These are phyloP conservation scores for Hipparchia semele DNA, from an alignment of 2,888 invertebrate genomes.

Conservation along the genomic window DNA sequence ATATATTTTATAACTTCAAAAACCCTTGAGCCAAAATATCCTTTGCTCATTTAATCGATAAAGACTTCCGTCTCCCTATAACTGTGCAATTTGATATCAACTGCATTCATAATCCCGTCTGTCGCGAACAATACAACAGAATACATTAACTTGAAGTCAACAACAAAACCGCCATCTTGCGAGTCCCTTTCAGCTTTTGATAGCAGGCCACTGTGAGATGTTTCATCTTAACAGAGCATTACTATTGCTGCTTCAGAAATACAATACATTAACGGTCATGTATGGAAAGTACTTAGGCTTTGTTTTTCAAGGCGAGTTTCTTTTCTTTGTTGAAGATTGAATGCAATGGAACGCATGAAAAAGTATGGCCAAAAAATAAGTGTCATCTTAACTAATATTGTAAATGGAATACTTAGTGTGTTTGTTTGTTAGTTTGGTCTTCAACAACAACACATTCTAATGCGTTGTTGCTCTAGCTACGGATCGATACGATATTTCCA, in stretches of 20 bases:
- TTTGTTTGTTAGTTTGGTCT: too few species aligned
- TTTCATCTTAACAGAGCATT: constrained; percentile 21
- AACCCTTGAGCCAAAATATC: background rate
- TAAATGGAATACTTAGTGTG: too few species aligned
- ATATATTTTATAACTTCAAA: background rate
- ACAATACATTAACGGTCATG: constrained; percentile 21
- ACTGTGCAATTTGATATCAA: constrained; percentile 57
- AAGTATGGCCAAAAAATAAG: too few species aligned
- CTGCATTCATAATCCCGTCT: constrained; percentile 66
- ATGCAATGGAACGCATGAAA: too few species aligned
- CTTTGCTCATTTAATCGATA: constrained; percentile 24
- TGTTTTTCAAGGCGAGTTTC: too few species aligned
- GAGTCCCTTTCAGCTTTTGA: constrained; percentile 49
- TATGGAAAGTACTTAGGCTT: background rate
- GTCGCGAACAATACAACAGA: constrained; percentile 71
- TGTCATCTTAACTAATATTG: too few species aligned
- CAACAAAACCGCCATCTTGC: constrained; percentile 54
- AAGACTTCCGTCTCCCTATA: constrained; percentile 45
- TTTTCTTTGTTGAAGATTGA: too few species aligned
- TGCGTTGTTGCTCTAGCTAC: too few species aligned
- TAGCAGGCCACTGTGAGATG: constrained; percentile 35
- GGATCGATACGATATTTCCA: too few species aligned
- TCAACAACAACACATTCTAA: too few species aligned
- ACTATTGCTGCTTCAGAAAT: constrained; percentile 18
- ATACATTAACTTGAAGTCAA: constrained; percentile 73